Evolutionary conservation across 2,797 vertebrate species (phyloP), one percentile per base, ranked within the genome.

Genomic region (Telmatherina bonti): DNA sequence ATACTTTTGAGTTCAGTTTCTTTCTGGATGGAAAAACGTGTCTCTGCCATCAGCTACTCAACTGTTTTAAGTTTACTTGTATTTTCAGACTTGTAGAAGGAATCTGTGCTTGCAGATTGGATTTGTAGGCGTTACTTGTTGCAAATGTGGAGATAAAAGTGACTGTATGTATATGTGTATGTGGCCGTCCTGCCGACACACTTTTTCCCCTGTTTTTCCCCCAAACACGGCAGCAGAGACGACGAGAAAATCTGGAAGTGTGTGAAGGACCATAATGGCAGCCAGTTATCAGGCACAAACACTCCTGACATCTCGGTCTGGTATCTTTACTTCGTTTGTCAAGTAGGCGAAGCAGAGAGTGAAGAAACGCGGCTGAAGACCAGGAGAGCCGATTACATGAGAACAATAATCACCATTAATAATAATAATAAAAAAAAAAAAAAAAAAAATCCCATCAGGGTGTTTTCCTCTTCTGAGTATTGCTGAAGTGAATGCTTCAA

Each of bases 401-500:
- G 35, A 72, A 70, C 56, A 67, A 18, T 31, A 52, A 55, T 43
- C 5, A 43, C 22, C 8, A 55, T 31, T 35, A n/a, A 27, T 27
- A 9, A n/a, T 55, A 53, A 45, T 7, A 0, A 35, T 31, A 31
- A 31, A 47, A 24, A 24, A 30, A n/a, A 16, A 4, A 2, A 11
- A 35, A 43, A 71, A 35, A 16, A 71, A 31, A 66, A 54, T 47
- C 36, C 67, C 38, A 47, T 35, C 18, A 26, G 35, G 24, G 53
- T 60, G 59, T 74, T 80, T 74, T 78, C 52, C 60, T 81, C 35
- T 45, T 47, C 12, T 31, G 65, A 51, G 60, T 22, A 58, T 73
- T 74, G 62, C 70, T 80, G 59, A 70, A 35, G 49, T 11, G 0
- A 79, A 62, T 11, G 66, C 58, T 35, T 66, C 11, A 5, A 29